Conservation (phyloP, 1,140 invertebrate genomes). For the Saccostrea echinata region DNA sequence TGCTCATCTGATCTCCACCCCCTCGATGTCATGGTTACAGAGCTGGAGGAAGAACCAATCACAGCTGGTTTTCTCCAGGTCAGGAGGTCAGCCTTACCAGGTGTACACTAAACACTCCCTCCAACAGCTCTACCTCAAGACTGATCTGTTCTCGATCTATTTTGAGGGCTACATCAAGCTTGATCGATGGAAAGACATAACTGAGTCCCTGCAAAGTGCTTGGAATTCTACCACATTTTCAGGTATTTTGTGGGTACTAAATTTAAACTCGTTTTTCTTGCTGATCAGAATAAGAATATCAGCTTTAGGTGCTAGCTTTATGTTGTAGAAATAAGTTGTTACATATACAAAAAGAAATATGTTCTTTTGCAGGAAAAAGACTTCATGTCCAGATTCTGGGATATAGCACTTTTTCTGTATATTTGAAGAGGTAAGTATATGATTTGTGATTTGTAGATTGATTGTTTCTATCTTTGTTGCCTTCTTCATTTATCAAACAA, state of each 20-base stretch:
- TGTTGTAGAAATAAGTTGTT: too few species aligned
- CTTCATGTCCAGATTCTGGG: not conserved
- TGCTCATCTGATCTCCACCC: slow-evolving; percentile 6
- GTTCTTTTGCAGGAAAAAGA: not conserved
- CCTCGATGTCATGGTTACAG: slow-evolving; percentile 25
- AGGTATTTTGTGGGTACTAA: not conserved
- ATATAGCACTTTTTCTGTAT: not conserved
- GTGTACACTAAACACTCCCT: not conserved
- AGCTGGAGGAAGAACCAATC: slow-evolving; percentile 25
- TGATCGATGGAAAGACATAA: not conserved
- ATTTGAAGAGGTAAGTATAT: not conserved
- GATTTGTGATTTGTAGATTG: too few species aligned
- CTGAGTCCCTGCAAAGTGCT: not conserved
- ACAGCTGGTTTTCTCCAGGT: not conserved
- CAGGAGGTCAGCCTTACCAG: slow-evolving; percentile 6
- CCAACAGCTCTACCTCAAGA: not conserved
- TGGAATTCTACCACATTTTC: slow-evolving; percentile 20
- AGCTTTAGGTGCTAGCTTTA: too few species aligned
- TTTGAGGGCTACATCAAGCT: slow-evolving; percentile 8
- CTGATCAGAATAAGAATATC: not conserved
- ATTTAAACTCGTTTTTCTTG: not conserved
- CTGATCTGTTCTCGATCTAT: not conserved
- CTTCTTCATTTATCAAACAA: too few species aligned
- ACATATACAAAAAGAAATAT: not conserved
- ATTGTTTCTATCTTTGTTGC: too few species aligned